Evolutionary conservation across 1,140 invertebrate species (phyloP), one percentile per base, ranked within the genome.

Genomic region (Pristionchus pacificus): DNA sequence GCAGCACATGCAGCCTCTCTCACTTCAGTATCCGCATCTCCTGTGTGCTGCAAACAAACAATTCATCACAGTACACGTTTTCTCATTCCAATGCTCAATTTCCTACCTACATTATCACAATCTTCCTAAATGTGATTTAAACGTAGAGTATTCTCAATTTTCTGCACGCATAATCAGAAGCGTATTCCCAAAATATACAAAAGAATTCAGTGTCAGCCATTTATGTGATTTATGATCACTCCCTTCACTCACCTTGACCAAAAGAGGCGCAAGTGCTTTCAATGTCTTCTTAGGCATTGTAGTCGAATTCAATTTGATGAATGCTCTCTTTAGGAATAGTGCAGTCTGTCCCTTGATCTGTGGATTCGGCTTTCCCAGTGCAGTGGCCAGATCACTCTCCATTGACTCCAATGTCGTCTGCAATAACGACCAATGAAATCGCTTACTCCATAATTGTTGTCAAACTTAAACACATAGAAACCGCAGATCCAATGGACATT

Each of bases 311-410:
- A 90, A 92, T 76, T 89, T 89, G 25, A 90, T 87, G 77, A 97
- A 91, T 49, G 90, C 90, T 69, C 95, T 87, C 0, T 91, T 88
- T 60, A 98, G 83, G 84, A 96, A 98, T n/a, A 89, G 83, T 0
- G 91, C 90, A 1, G 92, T 94, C 86, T 98, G 95, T 0, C 91
- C 88, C 85, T 95, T 96, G 0, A 98, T 92, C 14, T 89, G 89
- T 0, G 95, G 95, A 87, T 97, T 97, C 86, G 98, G 97, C 84
- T 95, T 95, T 63, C 61, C 90, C 55, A 98, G 87, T 0, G 92
- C 90, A 72, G 90, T 90, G 0, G 92, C 76, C 24, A 90, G 85
- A 78, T 94, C 92, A 84, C 97, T 94, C 77, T 91, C 88, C 77
- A 97, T 91, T 0, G 89, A 86, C 86, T 97, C 95, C 2, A 98